These are phyloP conservation scores for Nymphalis polychloros DNA, from an alignment of 2,888 invertebrate species.

Conservation along the genomic window DNA sequence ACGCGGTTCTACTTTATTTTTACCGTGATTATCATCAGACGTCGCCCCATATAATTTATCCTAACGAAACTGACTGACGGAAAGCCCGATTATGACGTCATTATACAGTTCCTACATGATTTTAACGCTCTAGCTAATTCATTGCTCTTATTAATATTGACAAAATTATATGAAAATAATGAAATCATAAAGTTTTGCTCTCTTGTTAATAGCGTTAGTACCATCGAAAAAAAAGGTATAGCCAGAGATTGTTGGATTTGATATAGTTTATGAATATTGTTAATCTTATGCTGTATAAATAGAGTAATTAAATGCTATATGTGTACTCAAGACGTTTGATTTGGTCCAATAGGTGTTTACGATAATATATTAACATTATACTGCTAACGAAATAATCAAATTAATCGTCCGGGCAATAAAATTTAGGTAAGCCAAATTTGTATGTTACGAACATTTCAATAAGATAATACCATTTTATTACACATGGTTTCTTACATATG, in stretches of 20 bases:
- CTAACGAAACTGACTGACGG: constrained; percentile 4
- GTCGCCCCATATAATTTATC: constrained; percentile 8
- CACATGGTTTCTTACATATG: no score
- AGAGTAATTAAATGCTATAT: constrained; percentile 82
- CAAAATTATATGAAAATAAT: constrained; percentile 56
- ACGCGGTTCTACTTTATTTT: constrained; percentile 24
- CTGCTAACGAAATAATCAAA: constrained; percentile 57
- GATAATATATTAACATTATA: constrained; percentile 48
- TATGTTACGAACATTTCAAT: constrained; percentile 58
- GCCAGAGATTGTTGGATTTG: constrained; percentile 82
- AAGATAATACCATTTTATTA: constrained; percentile 41
- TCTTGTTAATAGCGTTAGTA: constrained; percentile 79
- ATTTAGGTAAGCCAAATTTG: constrained; percentile 72
- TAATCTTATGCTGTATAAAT: constrained; percentile 82
- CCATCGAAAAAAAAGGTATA: constrained; percentile 73
- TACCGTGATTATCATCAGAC: background rate
- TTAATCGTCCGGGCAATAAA: constrained; percentile 52
- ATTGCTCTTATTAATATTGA: constrained; percentile 54
- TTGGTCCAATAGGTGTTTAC: constrained; percentile 65
- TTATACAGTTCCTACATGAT: constrained; percentile 65
- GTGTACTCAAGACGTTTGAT: constrained; percentile 77
- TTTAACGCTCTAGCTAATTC: constrained; percentile 54
- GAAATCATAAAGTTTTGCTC: constrained; percentile 68
- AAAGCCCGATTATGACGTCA: constrained; percentile 27
- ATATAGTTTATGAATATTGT: constrained; percentile 82